Conservation (phyloP, 2,888 invertebrate species). For the Hypomecis atomaria region DNA sequence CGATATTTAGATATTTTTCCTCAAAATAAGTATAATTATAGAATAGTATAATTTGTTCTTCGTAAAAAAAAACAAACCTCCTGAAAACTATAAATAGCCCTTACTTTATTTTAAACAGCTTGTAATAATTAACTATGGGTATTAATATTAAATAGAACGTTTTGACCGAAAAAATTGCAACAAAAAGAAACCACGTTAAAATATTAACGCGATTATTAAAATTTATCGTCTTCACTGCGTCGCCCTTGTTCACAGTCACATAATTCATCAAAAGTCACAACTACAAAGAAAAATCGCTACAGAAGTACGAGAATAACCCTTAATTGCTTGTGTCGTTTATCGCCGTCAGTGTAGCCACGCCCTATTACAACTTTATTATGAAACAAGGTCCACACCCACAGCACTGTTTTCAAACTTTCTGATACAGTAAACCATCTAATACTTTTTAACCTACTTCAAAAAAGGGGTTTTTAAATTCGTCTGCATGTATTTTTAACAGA, state of each 20-base stretch:
- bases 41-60: no score
- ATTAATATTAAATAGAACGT: no score
- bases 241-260: not conserved
- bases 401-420: conserved; percentile 3
- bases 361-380: conserved; percentile 31
- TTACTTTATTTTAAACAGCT: no score
- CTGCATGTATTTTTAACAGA: no score
- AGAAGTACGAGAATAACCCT: conserved; percentile 17
- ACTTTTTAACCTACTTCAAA: not conserved
- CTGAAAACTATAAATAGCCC: no score
- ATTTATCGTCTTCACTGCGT: no score
- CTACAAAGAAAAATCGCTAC: conserved; percentile 1
- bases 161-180: not conserved
- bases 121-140: no score
- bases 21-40: no score
- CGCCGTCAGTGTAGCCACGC: conserved; percentile 34
- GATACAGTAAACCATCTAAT: not conserved
- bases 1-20: no score
- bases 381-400: conserved; percentile 27
- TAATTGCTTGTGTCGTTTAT: conserved; percentile 30
- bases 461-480: no score
- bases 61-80: no score
- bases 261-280: not conserved
- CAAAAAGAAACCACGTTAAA: not conserved
- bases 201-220: no score